Conservation (phyloP, 2,888 invertebrate genomes). For the Caenorhabditis afra region DNA sequence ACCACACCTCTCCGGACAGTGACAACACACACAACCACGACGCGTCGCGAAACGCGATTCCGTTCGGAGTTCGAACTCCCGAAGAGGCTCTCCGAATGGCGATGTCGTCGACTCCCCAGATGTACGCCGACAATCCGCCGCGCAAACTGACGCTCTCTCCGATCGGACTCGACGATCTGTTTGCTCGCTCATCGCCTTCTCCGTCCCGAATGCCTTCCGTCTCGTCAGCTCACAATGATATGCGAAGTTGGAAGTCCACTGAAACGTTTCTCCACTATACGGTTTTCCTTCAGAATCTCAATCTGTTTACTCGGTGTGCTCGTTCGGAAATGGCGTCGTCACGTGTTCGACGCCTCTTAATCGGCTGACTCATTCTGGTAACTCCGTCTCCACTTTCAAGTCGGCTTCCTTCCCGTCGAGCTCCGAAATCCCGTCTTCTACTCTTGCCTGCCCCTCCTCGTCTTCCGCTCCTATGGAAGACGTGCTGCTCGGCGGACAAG, state of each 20-base stretch:
- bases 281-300: constrained; percentile 38
- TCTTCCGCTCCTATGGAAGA: neutral
- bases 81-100: constrained; percentile 17
- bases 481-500: neutral
- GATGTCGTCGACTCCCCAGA: constrained; percentile 35
- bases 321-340: constrained; percentile 50
- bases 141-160: constrained; percentile 27
- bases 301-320: constrained; percentile 56
- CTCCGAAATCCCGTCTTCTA: no score
- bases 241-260: constrained; percentile 8
- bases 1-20: constrained; percentile 46
- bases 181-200: constrained; percentile 15
- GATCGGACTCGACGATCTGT: constrained; percentile 45
- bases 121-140: constrained; percentile 36
- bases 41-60: constrained; percentile 36
- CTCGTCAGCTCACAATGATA: constrained; percentile 5
- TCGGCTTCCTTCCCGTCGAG: neutral
- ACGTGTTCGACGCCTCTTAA: constrained; percentile 48
- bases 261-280: no score
- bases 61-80: constrained; percentile 36
- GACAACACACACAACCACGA: constrained; percentile 55
- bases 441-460: no score
- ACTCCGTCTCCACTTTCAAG: constrained; percentile 42
- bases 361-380: neutral
- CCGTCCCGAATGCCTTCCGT: constrained; percentile 8